phyloP scores from a whole-genome alignment of 2,797 vertebrate species.

The Astyanax mexicanus region DNA sequence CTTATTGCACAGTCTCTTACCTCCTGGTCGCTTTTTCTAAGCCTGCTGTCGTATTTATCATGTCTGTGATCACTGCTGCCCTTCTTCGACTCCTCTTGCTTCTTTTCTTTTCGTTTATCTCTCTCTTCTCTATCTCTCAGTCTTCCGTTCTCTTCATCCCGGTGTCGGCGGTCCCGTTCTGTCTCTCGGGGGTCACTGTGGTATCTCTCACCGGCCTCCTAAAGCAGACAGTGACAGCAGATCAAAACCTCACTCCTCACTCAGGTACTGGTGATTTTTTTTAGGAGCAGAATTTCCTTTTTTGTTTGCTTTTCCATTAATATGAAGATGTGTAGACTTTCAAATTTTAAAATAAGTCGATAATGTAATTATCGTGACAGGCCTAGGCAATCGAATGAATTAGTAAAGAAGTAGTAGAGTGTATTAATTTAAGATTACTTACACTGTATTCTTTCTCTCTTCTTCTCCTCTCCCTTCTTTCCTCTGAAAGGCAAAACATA shows the following conservation, averaged over 20 bases:
- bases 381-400: too few species aligned
- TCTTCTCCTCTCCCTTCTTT: constrained; percentile 71
- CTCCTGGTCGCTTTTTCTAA: not conserved
- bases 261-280: too few species aligned
- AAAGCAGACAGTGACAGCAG: constrained; percentile 27
- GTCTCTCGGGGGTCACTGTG: constrained; percentile 54
- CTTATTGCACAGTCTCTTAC: too few species aligned
- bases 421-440: too few species aligned
- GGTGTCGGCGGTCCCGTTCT: constrained; percentile 51
- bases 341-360: too few species aligned
- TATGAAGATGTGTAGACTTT: too few species aligned
- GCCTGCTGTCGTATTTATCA: not conserved
- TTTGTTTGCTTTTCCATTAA: too few species aligned
- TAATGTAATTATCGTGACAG: too few species aligned
- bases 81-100: constrained; percentile 61
- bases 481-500: constrained; percentile 67
- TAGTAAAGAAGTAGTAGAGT: too few species aligned
- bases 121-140: constrained; percentile 55
- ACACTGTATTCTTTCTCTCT: constrained; percentile 70
- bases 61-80: not conserved
- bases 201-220: constrained; percentile 70
- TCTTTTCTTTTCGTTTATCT: constrained; percentile 60
- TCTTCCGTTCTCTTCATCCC: constrained; percentile 47
- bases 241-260: not conserved
- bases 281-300: too few species aligned